These are phyloP conservation scores for Bergia puertoricense DNA, from an alignment of 92 coral and sea anemone genomes.

Conservation along the genomic window DNA sequence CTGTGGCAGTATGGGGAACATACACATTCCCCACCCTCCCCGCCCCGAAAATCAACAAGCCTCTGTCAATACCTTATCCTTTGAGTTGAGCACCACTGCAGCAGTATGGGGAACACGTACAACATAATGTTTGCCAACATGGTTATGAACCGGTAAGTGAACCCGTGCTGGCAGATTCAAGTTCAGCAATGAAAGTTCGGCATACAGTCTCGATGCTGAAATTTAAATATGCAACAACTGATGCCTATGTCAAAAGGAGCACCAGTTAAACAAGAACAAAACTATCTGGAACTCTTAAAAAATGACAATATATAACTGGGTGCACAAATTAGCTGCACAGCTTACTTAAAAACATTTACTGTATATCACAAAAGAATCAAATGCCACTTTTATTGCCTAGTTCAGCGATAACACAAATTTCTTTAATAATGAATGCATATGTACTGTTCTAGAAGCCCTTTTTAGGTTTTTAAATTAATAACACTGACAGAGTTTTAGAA, in stretches of 20 bases:
- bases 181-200: constrained; percentile 91
- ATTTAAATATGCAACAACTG: background rate
- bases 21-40: no score
- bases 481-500: no score
- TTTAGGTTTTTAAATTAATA: no score
- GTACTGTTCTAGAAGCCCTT: no score
- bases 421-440: no score
- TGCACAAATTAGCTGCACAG: no score
- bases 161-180: constrained; percentile 96
- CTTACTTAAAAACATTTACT: no score
- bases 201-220: constrained; percentile 89
- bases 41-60: no score
- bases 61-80: constrained; percentile 76
- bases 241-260: background rate
- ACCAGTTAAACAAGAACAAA: no score
- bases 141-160: constrained; percentile 82
- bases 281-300: background rate
- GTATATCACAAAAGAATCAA: no score
- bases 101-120: constrained; percentile 98
- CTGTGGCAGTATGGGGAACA: background rate
- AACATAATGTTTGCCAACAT: constrained; percentile 89
- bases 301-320: background rate
- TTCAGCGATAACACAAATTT: no score
- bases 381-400: no score
- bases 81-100: constrained; percentile 97